phyloP scores from a whole-genome alignment of 2,888 invertebrate species.

The Sycophila texana region DNA sequence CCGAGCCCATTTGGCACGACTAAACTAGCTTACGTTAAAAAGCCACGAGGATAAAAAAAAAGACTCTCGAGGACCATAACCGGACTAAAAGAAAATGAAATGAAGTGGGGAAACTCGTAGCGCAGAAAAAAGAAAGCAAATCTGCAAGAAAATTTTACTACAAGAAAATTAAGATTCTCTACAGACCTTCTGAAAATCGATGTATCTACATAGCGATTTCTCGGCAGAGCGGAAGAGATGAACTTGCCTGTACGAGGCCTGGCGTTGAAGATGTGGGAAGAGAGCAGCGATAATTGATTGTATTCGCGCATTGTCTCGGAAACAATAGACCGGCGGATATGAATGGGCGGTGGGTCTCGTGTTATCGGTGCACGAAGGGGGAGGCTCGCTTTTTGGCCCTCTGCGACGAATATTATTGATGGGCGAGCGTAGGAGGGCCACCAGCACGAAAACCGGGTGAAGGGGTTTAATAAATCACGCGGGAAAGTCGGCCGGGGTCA shows the following conservation, averaged over 20 bases:
- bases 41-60: no score
- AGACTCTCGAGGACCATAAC: no score
- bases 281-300: slow-evolving; percentile 65
- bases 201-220: neutral
- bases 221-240: neutral
- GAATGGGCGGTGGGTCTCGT: slow-evolving; percentile 30
- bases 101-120: neutral
- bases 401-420: slow-evolving; percentile 1
- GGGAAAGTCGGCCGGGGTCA: neutral
- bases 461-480: slow-evolving; percentile 23
- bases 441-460: neutral
- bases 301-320: slow-evolving; percentile 62
- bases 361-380: slow-evolving; percentile 14
- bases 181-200: neutral
- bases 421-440: slow-evolving; percentile 4
- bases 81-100: no score
- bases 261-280: slow-evolving; percentile 10
- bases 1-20: no score
- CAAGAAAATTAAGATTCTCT: neutral
- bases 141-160: neutral
- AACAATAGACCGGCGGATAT: slow-evolving; percentile 61
- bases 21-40: no score
- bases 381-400: neutral
- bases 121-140: neutral
- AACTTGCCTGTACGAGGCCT: neutral